These are phyloP conservation scores for Manis javanica DNA, from an alignment of 2,797 vertebrate species.

Conservation along the genomic window DNA sequence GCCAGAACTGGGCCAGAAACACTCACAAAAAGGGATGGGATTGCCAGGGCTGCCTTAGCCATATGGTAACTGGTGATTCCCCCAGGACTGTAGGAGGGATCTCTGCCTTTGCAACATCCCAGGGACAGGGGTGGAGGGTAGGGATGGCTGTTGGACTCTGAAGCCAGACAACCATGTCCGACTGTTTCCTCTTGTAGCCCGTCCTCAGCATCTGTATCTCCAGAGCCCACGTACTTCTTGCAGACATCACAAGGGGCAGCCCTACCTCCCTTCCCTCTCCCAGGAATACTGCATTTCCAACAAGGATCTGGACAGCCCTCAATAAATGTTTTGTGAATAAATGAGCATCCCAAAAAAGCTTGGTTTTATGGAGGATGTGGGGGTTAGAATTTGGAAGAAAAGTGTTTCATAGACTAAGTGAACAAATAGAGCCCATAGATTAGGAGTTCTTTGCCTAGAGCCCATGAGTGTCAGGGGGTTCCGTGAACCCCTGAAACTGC, in stretches of 20 bases:
- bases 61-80: accelerated
- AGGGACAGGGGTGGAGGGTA: neutral
- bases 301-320: neutral
- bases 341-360: neutral
- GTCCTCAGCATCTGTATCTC: neutral
- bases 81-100: neutral
- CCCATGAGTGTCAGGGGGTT: neutral
- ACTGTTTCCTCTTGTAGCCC: neutral
- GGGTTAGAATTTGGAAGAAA: neutral
- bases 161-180: neutral
- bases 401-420: neutral
- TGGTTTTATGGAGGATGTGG: neutral
- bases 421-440: neutral
- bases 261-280: neutral
- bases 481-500: neutral
- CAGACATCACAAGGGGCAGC: neutral
- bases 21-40: neutral
- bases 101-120: neutral
- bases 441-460: neutral
- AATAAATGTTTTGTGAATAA: neutral
- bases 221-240: neutral
- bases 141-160: neutral
- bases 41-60: neutral
- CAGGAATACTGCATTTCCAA: neutral
- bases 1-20: neutral